Conservation (phyloP, 2,113 vertebrate species). For the Cinclus mexicanus region DNA sequence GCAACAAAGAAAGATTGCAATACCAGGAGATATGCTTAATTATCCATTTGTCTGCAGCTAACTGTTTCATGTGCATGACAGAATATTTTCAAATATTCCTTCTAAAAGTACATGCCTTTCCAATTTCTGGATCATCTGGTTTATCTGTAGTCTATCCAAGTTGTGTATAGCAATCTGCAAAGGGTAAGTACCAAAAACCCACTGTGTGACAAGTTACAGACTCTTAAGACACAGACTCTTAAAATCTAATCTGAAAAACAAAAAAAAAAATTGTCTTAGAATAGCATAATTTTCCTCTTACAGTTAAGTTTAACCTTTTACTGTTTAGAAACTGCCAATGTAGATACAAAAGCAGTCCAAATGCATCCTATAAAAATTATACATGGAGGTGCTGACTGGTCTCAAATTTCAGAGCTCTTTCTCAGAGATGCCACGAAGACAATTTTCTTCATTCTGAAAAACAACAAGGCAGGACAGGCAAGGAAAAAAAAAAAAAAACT, state of each 20-base stretch:
- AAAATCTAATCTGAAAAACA: background rate
- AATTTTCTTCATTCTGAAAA: background rate
- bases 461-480: background rate
- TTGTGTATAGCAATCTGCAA: background rate
- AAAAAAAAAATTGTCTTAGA: background rate
- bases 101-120: background rate
- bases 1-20: background rate
- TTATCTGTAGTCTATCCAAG: background rate
- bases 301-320: background rate
- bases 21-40: background rate
- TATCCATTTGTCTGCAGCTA: background rate
- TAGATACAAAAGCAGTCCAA: background rate
- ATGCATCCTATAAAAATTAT: background rate
- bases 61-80: background rate
- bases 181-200: background rate
- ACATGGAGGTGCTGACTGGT: background rate
- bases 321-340: background rate
- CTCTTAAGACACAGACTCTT: background rate
- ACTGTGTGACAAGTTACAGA: background rate
- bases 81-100: background rate
- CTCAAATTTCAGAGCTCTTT: background rate
- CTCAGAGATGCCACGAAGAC: background rate
- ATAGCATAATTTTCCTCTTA: background rate
- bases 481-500: background rate
- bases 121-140: background rate